phyloP scores from a whole-genome alignment of 2,888 invertebrate genomes.

The Rhagium mordax region DNA sequence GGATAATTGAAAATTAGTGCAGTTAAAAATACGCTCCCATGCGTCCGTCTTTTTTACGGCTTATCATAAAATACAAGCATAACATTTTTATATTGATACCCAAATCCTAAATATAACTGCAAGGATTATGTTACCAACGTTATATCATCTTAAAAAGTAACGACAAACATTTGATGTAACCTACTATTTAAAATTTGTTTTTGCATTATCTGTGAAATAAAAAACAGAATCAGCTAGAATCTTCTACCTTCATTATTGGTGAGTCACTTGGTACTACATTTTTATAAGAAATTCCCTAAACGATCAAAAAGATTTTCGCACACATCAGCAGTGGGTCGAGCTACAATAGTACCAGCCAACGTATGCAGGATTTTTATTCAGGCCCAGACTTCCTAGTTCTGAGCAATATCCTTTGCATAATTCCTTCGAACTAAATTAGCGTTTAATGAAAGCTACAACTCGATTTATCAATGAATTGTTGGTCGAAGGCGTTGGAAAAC shows the following conservation, averaged over 20 bases:
- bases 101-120: conserved; percentile 24
- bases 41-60: conserved; percentile 27
- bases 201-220: no score
- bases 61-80: conserved; percentile 24
- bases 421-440: neutral
- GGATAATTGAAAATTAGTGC: neutral
- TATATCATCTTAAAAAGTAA: neutral
- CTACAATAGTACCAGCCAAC: neutral
- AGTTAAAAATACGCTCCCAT: conserved; percentile 20
- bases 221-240: no score
- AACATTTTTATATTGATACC: conserved; percentile 1
- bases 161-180: neutral
- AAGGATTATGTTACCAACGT: neutral
- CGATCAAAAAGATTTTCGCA: no score
- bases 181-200: no score
- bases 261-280: no score
- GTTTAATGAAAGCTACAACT: conserved; percentile 8
- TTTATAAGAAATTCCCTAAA: no score
- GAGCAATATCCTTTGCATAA: neutral
- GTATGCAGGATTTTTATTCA: neutral
- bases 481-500: conserved; percentile 14
- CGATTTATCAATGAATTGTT: conserved; percentile 22
- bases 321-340: neutral
- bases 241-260: no score
- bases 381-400: conserved; percentile 19